Evolutionary conservation across 2,113 vertebrate genomes (phyloP), one percentile per base, ranked within the genome.

Genomic region (Chaetura pelagica): DNA sequence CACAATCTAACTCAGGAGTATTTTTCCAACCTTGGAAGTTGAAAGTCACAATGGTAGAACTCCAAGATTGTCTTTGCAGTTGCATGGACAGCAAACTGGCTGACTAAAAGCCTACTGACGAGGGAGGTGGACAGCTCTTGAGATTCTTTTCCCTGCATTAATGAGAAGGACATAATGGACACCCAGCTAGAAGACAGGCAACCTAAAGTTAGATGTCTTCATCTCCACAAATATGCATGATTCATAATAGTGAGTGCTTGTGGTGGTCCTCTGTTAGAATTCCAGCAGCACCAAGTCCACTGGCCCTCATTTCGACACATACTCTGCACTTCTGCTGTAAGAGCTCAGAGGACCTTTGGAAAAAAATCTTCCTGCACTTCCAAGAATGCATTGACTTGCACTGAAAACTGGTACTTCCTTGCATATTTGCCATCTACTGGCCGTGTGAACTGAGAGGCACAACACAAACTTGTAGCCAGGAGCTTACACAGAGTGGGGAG

Each of bases 81-180:
- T 32, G 32, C 22, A 21, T 0, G 4, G 55, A 32, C 34, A 20
- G 27, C 30, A 24, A 16, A 23, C 7, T 2, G 7, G 11, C 24
- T 23, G 54, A n/a, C n/a, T 34, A 12, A 69, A 40, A 48, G 48
- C 34, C 61, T 51, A 2, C 48, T 7, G 42, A 11, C 4, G 14
- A 18, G 34, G 29, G 61, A 34, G 18, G n/a, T 35, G 12, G 29
- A 5, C 10, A 51, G 62, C 22, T 62, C 40, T 48, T 59, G 2
- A 30, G 24, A 24, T 73, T 20, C 19, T 38, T 54, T 38, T 73
- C 16, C 38, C 19, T 48, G 20, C 27, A 7, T 6, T 12, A 27
- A 26, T 0, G 2, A 48, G 71, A 54, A 32, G 46, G 46, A n/a
- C 1, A 7, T 32, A 5, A 1, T 15, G 27, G 32, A 29, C 44